phyloP scores from a whole-genome alignment of 1,140 invertebrate genomes.

The Agrilus planipennis region DNA sequence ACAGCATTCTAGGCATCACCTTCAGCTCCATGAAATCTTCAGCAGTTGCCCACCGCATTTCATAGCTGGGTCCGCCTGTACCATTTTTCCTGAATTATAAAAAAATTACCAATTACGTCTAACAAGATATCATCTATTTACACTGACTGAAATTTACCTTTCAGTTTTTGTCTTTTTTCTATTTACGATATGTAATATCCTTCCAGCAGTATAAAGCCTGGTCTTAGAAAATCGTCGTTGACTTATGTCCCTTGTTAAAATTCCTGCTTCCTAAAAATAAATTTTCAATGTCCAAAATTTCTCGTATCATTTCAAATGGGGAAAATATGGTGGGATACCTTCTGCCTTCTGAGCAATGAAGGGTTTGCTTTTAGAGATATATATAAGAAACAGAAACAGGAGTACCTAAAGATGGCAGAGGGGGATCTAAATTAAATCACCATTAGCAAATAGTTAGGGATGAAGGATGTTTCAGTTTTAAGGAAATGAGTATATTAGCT shows the following conservation, averaged over 20 bases:
- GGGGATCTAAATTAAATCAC: no score
- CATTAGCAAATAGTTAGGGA: slow-evolving; percentile 8
- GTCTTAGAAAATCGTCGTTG: slow-evolving; percentile 54
- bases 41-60: slow-evolving; percentile 62
- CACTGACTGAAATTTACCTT: slow-evolving; percentile 34
- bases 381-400: no score
- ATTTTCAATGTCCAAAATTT: not conserved
- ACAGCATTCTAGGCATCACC: slow-evolving; percentile 63
- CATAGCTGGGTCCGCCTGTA: slow-evolving; percentile 46
- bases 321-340: no score
- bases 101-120: not conserved
- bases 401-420: no score
- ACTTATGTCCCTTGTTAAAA: slow-evolving; percentile 52
- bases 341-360: no score
- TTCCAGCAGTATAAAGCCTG: slow-evolving; percentile 55
- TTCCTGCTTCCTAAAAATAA: slow-evolving; percentile 43
- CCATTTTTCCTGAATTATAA: slow-evolving; percentile 40
- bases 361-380: no score
- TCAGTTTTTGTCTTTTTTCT: slow-evolving; percentile 53
- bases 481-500: no score
- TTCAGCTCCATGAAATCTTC: slow-evolving; percentile 63
- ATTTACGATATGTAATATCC: slow-evolving; percentile 57
- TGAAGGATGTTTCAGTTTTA: no score
- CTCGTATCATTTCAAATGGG: not conserved
- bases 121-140: not conserved